Conservation (phyloP, 2,113 vertebrate species). For the Alces alces region DNA sequence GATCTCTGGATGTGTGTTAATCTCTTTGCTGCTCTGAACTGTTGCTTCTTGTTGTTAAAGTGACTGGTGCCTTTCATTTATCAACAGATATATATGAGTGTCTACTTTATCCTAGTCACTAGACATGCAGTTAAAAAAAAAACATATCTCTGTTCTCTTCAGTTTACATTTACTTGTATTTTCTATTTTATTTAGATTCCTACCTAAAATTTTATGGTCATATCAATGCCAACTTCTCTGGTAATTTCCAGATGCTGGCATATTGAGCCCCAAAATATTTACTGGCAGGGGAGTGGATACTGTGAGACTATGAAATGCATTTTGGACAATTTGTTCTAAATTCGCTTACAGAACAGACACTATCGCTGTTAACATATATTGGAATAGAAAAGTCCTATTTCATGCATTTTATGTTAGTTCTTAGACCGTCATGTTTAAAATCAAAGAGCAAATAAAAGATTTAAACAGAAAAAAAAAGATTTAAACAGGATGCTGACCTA, state of each 20-base stretch:
- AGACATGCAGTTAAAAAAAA: neutral
- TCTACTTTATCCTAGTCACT: neutral
- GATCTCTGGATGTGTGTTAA: neutral
- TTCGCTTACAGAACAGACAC: constrained; percentile 8
- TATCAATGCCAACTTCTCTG: neutral
- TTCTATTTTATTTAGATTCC: neutral
- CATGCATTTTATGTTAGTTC: neutral
- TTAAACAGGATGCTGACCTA: neutral
- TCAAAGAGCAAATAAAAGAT: neutral
- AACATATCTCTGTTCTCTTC: neutral
- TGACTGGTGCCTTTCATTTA: constrained; percentile 8
- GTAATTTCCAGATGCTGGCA: neutral
- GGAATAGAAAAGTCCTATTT: neutral
- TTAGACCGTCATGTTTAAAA: constrained; percentile 2
- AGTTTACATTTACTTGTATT: neutral
- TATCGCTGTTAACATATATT: neutral
- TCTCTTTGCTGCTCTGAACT: neutral
- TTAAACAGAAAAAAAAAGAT: neutral
- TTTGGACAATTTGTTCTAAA: neutral
- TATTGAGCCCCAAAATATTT: neutral
- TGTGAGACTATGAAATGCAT: neutral
- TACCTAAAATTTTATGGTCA: neutral
- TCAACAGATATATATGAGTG: neutral
- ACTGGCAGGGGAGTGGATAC: neutral
- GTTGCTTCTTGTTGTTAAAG: neutral